phyloP scores from a whole-genome alignment of 2,888 invertebrate genomes.

The Trileptium ribeirensis region DNA sequence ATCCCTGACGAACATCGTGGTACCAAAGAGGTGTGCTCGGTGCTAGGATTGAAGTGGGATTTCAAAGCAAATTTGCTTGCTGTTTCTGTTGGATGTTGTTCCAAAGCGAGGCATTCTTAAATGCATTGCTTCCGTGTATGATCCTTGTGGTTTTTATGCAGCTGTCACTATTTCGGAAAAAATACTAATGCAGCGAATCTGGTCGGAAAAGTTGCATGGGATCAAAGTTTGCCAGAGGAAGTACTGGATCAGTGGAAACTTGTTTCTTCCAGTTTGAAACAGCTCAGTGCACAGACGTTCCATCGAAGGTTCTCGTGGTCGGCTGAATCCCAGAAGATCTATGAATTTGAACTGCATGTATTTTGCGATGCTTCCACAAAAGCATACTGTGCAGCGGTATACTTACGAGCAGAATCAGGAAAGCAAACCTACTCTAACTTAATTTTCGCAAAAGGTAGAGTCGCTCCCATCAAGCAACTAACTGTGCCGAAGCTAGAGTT shows the following conservation, averaged over 20 bases:
- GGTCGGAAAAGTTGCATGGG: background rate
- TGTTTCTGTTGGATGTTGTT: background rate
- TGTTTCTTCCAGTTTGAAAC: background rate
- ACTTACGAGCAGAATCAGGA: background rate
- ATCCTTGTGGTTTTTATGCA: background rate
- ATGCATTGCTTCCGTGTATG: background rate
- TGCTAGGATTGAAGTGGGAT: background rate
- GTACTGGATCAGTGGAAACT: background rate
- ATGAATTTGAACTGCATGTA: background rate
- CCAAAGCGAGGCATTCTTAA: background rate
- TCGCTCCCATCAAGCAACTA: background rate
- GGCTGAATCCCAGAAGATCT: background rate
- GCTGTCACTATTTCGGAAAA: background rate
- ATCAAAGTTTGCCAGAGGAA: background rate
- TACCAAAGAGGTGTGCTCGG: background rate
- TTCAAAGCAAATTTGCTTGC: background rate
- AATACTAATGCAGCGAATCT: background rate
- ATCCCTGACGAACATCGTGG: background rate
- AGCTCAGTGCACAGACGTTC: background rate
- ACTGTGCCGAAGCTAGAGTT: constrained; percentile 22
- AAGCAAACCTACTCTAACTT: background rate
- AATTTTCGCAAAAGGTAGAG: background rate
- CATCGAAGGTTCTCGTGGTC: background rate
- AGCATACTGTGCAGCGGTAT: background rate
- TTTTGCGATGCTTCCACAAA: constrained; percentile 4